Conservation (phyloP, 2,113 vertebrate species). For the Phodopus roborovskii region DNA sequence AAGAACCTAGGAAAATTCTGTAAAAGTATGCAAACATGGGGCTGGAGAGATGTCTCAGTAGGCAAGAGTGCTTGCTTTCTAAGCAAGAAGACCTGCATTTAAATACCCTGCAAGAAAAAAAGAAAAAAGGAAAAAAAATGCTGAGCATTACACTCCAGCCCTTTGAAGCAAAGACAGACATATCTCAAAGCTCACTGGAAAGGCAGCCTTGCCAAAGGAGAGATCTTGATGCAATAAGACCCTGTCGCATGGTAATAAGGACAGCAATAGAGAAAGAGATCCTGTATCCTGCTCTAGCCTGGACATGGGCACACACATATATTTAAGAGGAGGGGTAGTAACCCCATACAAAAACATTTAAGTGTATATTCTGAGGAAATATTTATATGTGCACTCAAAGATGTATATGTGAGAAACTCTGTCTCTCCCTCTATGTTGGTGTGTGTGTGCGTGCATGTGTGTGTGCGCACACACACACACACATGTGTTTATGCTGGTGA, state of each 20-base stretch:
- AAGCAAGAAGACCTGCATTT: not conserved
- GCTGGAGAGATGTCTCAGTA: not conserved
- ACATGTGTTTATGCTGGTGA: not conserved
- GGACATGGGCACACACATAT: not conserved
- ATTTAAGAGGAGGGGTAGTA: no score
- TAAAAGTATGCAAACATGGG: not conserved
- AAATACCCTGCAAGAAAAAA: no score
- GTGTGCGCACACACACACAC: fast-evolving
- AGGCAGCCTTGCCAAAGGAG: no score
- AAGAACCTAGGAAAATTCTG: not conserved
- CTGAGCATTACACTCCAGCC: not conserved
- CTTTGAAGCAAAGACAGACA: not conserved
- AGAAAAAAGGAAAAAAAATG: not conserved
- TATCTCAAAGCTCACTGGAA: not conserved
- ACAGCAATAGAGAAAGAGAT: not conserved
- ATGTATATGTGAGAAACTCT: not conserved
- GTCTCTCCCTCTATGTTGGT: not conserved
- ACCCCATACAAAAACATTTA: not conserved
- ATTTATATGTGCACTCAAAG: not conserved
- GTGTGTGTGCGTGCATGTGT: not conserved
- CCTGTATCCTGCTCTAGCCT: not conserved
- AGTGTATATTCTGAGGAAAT: constrained; percentile 7
- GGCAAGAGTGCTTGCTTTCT: not conserved
- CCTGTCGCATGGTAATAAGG: no score
- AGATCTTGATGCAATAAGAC: not conserved